Conservation (phyloP, 1,140 invertebrate species). For the Aphelenchoides besseyi region DNA sequence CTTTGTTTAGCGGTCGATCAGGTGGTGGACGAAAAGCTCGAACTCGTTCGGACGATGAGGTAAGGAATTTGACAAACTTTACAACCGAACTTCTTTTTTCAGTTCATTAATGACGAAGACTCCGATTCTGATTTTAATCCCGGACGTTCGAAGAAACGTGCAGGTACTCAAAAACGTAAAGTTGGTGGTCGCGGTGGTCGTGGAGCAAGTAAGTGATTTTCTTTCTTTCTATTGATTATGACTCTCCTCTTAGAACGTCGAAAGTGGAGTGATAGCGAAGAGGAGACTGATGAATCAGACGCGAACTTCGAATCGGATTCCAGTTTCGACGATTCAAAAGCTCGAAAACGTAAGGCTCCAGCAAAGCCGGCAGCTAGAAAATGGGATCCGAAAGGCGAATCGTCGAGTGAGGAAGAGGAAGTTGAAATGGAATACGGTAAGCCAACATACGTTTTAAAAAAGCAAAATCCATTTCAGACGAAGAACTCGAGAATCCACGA, state of each 20-base stretch:
- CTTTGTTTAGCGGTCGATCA: background rate
- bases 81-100: too few species aligned
- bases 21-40: background rate
- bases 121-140: background rate
- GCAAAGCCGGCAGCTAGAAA: background rate
- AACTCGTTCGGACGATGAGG: background rate
- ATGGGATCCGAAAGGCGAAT: background rate
- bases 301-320: background rate
- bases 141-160: background rate
- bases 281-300: background rate
- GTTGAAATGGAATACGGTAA: too few species aligned
- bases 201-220: too few species aligned
- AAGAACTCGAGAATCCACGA: slow-evolving; percentile 25
- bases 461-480: too few species aligned
- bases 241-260: slow-evolving; percentile 14
- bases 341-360: background rate
- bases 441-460: too few species aligned
- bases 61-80: too few species aligned
- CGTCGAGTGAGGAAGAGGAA: slow-evolving; percentile 9
- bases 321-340: background rate
- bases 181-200: background rate
- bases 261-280: slow-evolving; percentile 19
- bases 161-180: background rate
- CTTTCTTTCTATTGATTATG: slow-evolving; percentile 10
- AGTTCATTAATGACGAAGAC: background rate